Conservation (phyloP, 2,888 invertebrate species). For the Trachelus stipa region DNA sequence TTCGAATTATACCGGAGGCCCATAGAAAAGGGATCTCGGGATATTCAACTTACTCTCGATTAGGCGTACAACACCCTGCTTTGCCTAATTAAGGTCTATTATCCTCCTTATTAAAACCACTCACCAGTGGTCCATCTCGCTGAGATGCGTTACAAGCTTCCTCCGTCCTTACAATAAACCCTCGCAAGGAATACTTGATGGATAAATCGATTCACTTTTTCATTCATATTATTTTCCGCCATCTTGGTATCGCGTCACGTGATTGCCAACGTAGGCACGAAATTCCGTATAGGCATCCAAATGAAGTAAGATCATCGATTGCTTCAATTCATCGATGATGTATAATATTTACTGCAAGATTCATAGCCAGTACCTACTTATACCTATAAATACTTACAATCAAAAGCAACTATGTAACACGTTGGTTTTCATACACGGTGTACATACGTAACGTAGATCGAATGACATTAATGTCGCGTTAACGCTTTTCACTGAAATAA, state of each 20-base stretch:
- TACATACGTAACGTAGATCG: background rate
- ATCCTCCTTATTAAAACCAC: slow-evolving; percentile 4
- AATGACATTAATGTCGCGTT: background rate
- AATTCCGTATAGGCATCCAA: background rate
- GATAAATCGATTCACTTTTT: background rate
- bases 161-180: background rate
- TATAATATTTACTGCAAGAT: background rate
- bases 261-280: too few species aligned
- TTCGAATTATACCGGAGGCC: background rate
- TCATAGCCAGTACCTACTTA: background rate
- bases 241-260: background rate
- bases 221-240: background rate
- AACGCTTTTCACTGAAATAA: background rate
- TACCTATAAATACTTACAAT: background rate
- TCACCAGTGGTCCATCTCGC: background rate
- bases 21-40: background rate
- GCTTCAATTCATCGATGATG: background rate
- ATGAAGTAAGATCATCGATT: background rate
- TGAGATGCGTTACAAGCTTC: background rate
- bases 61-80: slow-evolving; percentile 1
- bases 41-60: background rate
- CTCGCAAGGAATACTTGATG: background rate
- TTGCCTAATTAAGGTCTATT: slow-evolving; percentile 7
- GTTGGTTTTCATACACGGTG: background rate
- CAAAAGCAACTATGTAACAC: background rate